Conservation (phyloP, 2,888 invertebrate genomes). For the Caenorhabditis wallacei region DNA sequence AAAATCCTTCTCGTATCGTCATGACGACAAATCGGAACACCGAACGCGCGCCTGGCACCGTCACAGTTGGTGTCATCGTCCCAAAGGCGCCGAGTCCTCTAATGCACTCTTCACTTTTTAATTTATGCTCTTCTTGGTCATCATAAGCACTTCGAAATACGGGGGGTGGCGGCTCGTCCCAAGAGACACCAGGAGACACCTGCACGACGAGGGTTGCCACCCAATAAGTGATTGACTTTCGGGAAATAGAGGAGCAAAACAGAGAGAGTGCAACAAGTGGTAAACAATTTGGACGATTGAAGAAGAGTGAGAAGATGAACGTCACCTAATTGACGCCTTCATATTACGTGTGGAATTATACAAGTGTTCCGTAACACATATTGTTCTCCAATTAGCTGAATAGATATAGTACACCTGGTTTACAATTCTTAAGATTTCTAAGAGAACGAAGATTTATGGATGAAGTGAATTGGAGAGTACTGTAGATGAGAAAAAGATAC, state of each 20-base stretch:
- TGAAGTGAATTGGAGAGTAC: background rate
- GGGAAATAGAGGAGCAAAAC: slow-evolving; percentile 13
- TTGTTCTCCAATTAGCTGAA: slow-evolving; percentile 51
- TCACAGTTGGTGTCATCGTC: slow-evolving; percentile 45
- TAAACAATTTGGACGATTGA: slow-evolving; percentile 59
- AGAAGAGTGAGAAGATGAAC: slow-evolving; percentile 4
- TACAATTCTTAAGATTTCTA: slow-evolving; percentile 1
- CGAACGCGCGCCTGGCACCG: slow-evolving; percentile 51
- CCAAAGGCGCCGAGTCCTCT: slow-evolving; percentile 37
- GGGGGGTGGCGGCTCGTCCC: slow-evolving; percentile 37
- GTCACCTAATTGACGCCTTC: slow-evolving; percentile 58
- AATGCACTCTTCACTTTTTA: slow-evolving; percentile 56
- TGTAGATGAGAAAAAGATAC: background rate
- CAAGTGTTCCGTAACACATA: slow-evolving; percentile 53
- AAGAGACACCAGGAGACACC: slow-evolving; percentile 57
- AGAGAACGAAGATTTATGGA: background rate
- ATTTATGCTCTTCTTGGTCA: slow-evolving; percentile 51
- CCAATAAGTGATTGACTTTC: slow-evolving; percentile 55
- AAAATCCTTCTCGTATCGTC: slow-evolving; percentile 18
- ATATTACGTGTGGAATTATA: slow-evolving; percentile 51
- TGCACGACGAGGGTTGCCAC: slow-evolving; percentile 47
- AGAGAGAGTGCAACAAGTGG: slow-evolving; percentile 52
- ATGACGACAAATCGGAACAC: slow-evolving; percentile 39
- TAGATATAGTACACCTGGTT: slow-evolving; percentile 45
- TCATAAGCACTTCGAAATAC: slow-evolving; percentile 37